These are phyloP conservation scores for Amiota mariae DNA, from an alignment of 2,888 invertebrate species.

Conservation along the genomic window DNA sequence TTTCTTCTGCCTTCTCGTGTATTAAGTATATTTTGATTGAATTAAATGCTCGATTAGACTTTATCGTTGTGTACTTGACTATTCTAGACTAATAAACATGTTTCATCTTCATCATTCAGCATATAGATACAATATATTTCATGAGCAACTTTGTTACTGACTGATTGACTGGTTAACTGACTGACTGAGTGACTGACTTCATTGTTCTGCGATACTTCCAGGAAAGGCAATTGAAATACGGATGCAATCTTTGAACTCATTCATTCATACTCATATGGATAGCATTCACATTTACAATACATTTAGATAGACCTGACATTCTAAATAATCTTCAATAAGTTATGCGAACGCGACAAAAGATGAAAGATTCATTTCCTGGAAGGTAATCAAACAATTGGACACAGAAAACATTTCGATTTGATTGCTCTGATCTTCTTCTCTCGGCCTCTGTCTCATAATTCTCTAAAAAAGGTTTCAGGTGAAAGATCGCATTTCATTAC, in stretches of 20 bases:
- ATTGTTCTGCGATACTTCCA: slow-evolving; percentile 40
- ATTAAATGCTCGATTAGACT: no score
- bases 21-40: no score
- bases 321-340: slow-evolving; percentile 22
- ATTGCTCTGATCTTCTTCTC: no score
- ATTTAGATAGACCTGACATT: neutral
- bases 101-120: neutral
- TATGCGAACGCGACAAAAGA: slow-evolving; percentile 12
- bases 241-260: slow-evolving; percentile 52
- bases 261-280: slow-evolving; percentile 16
- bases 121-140: neutral
- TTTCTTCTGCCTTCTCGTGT: no score
- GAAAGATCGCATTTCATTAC: slow-evolving; percentile 1
- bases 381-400: slow-evolving; percentile 13
- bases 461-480: neutral
- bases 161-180: no score
- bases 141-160: slow-evolving; percentile 6
- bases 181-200: neutral
- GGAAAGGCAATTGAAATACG: slow-evolving; percentile 48
- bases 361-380: slow-evolving; percentile 24
- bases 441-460: neutral
- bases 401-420: no score
- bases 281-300: neutral
- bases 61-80: neutral
- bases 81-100: slow-evolving; percentile 13